These are phyloP conservation scores for Armadillidium nasatum DNA, from an alignment of 1,140 invertebrate genomes.

Conservation along the genomic window DNA sequence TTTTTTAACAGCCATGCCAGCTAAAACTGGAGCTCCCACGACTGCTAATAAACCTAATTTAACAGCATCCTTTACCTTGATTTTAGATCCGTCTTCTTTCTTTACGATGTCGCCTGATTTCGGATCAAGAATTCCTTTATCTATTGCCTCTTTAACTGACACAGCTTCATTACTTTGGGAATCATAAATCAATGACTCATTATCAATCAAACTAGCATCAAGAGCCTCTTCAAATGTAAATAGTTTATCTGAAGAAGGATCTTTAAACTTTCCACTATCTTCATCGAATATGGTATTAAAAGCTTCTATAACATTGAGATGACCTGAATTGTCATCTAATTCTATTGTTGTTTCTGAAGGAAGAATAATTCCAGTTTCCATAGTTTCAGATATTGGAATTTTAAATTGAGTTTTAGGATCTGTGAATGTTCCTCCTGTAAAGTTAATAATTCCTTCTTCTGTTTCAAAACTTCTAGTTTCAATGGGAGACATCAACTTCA, in stretches of 20 bases:
- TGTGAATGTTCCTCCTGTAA: conserved; percentile 61
- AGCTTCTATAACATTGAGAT: conserved; percentile 46
- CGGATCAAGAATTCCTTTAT: conserved; percentile 69
- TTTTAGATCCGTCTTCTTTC: conserved; percentile 53
- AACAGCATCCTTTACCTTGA: conserved; percentile 66
- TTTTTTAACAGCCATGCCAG: conserved; percentile 72
- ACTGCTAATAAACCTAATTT: conserved; percentile 72
- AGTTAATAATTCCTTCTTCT: conserved; percentile 62
- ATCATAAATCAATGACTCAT: conserved; percentile 65
- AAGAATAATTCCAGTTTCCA: conserved; percentile 61
- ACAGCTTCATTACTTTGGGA: conserved; percentile 58
- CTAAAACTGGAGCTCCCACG: conserved; percentile 53
- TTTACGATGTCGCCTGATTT: conserved; percentile 63
- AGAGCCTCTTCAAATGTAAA: conserved; percentile 71
- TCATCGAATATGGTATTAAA: conserved; percentile 60
- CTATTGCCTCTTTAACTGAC: conserved; percentile 66
- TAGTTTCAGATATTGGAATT: conserved; percentile 62
- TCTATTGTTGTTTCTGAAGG: conserved; percentile 39
- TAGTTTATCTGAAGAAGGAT: conserved; percentile 63
- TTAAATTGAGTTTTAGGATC: conserved; percentile 63
- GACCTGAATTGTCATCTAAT: conserved; percentile 34
- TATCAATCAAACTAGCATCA: conserved; percentile 69
- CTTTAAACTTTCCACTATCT: conserved; percentile 60
- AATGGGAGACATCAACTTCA: conserved; percentile 48
- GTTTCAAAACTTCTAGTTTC: conserved; percentile 50